A percentile compares a stretch with the other conserved stretches of the same genome.
phyloP scores from a whole-genome alignment of 2,888 invertebrate genomes.

The Ametastegia equiseti region DNA sequence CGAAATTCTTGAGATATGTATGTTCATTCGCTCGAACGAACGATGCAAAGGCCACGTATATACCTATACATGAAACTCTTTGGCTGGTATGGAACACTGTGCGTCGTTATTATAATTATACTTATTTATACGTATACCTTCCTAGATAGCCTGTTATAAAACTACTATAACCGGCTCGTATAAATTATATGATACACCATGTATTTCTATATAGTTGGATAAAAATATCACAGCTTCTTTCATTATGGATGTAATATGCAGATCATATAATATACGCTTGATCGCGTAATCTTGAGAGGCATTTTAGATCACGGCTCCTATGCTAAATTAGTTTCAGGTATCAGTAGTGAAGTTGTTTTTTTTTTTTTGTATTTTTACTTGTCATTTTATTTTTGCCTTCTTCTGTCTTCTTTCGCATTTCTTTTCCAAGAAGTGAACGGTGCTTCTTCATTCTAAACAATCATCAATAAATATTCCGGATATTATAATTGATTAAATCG shows the following conservation, averaged over 20 bases:
- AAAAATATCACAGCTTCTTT: background rate
- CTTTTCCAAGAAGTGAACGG: no score
- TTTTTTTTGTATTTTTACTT: background rate
- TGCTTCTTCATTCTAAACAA: background rate
- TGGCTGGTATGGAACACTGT: background rate
- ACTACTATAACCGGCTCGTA: background rate
- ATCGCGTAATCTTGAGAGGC: background rate
- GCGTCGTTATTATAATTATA: background rate
- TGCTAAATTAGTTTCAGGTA: constrained; percentile 19
- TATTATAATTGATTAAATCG: background rate
- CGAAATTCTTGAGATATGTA: no score
- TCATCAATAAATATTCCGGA: background rate
- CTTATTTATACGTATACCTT: background rate
- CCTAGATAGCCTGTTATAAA: background rate
- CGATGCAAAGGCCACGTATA: no score
- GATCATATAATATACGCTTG: background rate
- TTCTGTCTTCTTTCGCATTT: no score
- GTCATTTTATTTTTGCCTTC: background rate
- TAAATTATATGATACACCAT: background rate
- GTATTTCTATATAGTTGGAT: background rate
- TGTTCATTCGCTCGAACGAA: no score
- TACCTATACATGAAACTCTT: no score
- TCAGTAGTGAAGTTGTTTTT: constrained; percentile 11
- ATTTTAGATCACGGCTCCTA: background rate
- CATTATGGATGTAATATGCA: background rate